These are phyloP conservation scores for Gavialis gangeticus DNA, from an alignment of 2,113 vertebrate species.

Conservation along the genomic window DNA sequence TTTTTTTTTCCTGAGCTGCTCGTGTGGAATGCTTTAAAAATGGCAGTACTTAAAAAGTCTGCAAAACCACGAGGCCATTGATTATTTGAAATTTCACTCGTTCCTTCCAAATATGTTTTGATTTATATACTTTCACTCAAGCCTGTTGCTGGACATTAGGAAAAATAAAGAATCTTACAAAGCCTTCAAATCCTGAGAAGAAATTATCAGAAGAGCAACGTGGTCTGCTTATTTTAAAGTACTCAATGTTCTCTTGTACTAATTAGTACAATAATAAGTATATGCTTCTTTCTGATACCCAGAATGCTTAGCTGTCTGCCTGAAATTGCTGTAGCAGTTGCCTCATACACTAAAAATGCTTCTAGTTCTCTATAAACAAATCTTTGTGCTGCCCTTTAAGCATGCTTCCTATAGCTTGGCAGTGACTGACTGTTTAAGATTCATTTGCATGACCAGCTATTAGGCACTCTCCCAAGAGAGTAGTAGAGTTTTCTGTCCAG, in stretches of 20 bases:
- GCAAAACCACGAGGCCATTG: neutral
- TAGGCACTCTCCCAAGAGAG: neutral
- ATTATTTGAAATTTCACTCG: fast-evolving
- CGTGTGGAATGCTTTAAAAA: neutral
- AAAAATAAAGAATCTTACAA: neutral
- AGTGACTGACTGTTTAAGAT: neutral
- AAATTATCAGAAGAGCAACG: neutral
- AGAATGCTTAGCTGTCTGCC: neutral
- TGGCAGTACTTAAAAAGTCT: neutral
- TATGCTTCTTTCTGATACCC: neutral
- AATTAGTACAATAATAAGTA: neutral
- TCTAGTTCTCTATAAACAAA: neutral
- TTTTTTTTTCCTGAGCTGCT: neutral
- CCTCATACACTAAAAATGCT: neutral
- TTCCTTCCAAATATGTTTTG: neutral
- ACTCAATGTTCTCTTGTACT: neutral
- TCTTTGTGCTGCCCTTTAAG: neutral
- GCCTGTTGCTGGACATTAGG: neutral
- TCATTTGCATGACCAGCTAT: neutral
- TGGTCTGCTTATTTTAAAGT: neutral
- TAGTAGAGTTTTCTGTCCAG: neutral
- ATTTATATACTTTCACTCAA: fast-evolving
- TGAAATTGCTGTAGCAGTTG: neutral
- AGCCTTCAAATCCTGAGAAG: neutral
- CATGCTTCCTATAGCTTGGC: neutral